Evolutionary conservation across 1,140 invertebrate genomes (phyloP).

Genomic region (Apocrypta bakeri): DNA sequence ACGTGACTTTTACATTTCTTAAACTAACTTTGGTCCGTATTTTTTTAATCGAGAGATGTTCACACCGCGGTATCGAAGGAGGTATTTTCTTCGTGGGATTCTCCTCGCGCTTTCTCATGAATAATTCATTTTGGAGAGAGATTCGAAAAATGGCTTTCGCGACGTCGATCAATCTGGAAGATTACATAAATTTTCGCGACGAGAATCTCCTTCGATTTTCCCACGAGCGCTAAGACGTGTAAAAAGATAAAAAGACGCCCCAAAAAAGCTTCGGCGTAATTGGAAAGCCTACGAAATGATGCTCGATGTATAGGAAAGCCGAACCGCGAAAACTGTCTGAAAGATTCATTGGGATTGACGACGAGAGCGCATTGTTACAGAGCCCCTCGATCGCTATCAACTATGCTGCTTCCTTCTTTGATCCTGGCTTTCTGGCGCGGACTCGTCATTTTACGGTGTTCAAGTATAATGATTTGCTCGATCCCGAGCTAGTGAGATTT

Average conservation of each 20-base stretch:
- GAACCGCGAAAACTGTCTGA: not conserved
- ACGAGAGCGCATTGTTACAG: too few species aligned
- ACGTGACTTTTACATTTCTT: not conserved
- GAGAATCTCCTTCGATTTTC: not conserved
- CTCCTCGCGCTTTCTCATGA: not conserved
- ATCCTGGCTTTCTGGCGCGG: too few species aligned
- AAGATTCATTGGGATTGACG: conserved; percentile 20
- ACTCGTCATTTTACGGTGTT: too few species aligned
- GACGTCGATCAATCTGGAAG: not conserved
- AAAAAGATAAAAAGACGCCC: too few species aligned
- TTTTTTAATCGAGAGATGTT: not conserved
- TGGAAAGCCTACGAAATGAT: too few species aligned
- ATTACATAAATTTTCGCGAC: not conserved
- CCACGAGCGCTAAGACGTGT: not conserved
- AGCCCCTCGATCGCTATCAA: too few species aligned
- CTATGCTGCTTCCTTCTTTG: too few species aligned
- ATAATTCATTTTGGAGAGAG: not conserved
- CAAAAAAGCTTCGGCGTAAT: conserved; percentile 31
- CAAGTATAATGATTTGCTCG: too few species aligned
- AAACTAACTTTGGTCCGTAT: not conserved
- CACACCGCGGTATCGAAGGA: not conserved
- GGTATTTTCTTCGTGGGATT: not conserved
- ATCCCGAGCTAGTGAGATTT: too few species aligned
- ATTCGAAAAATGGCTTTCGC: not conserved
- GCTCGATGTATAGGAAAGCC: too few species aligned